These are phyloP conservation scores for Tiliqua scincoides DNA, from an alignment of 2,113 vertebrate species.

Conservation along the genomic window DNA sequence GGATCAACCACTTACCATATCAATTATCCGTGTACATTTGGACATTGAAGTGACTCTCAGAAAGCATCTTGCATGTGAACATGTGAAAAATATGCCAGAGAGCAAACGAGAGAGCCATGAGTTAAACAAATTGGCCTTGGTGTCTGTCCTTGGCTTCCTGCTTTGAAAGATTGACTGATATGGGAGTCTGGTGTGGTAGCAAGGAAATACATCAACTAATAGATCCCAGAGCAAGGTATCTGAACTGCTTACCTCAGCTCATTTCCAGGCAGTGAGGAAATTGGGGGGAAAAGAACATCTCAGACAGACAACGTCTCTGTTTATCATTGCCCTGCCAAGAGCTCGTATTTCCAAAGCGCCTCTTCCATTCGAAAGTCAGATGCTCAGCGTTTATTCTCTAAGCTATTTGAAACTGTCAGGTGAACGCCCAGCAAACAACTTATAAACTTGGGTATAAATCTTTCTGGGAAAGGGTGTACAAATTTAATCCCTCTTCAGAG, in stretches of 20 bases:
- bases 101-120: not conserved
- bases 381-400: constrained; percentile 1
- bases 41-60: not conserved
- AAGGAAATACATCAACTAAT: not conserved
- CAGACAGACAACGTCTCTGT: not conserved
- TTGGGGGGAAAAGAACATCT: not conserved
- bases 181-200: not conserved
- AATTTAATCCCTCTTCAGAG: constrained; percentile 20
- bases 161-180: not conserved
- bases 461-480: not conserved
- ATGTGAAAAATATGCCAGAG: not conserved
- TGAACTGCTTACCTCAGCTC: not conserved
- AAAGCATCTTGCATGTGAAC: not conserved
- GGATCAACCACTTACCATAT: not conserved
- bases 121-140: not conserved
- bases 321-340: not conserved
- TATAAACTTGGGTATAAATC: not conserved
- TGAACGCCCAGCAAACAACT: not conserved
- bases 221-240: not conserved
- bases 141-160: not conserved
- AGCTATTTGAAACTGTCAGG: not conserved
- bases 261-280: constrained; percentile 1
- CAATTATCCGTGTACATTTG: not conserved
- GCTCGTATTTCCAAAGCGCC: not conserved
- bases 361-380: not conserved